Evolutionary conservation across 1,140 invertebrate genomes (phyloP).

Genomic region (Heliothis subflexa): DNA sequence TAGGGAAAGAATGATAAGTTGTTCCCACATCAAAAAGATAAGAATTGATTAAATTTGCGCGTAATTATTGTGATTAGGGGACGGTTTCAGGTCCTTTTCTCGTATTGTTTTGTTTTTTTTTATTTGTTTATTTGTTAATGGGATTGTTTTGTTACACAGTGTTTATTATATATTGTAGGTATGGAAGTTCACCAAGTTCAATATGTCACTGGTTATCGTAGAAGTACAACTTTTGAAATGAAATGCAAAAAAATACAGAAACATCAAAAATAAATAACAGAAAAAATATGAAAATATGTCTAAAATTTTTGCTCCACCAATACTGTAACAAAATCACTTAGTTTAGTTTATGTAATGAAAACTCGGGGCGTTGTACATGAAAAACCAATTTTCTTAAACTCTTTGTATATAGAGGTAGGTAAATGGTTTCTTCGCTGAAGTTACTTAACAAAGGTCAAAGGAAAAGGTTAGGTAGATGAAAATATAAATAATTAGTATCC

Average conservation of each 20-base stretch:
- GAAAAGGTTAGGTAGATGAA: background rate
- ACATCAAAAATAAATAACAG: too few species aligned
- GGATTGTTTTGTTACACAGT: background rate
- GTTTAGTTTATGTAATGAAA: slow-evolving; percentile 1
- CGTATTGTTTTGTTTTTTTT: background rate
- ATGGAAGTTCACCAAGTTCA: too few species aligned
- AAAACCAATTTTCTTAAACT: slow-evolving; percentile 20
- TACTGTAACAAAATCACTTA: background rate
- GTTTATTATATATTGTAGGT: too few species aligned
- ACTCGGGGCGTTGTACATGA: slow-evolving; percentile 5
- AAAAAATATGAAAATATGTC: too few species aligned
- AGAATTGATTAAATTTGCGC: slow-evolving; percentile 14
- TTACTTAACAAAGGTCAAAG: slow-evolving; percentile 10
- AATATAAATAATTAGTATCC: too few species aligned
- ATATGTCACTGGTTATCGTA: too few species aligned
- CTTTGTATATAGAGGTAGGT: slow-evolving; percentile 20
- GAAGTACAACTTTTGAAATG: too few species aligned
- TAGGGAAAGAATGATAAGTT: slow-evolving; percentile 26
- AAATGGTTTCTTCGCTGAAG: slow-evolving; percentile 18
- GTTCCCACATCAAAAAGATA: slow-evolving; percentile 24
- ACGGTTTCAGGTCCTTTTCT: background rate
- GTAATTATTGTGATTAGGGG: slow-evolving; percentile 37
- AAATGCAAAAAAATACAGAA: too few species aligned
- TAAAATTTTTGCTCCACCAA: background rate
- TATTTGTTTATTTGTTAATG: background rate